Percentiles rank a stretch among this genome's conserved stretches.
Evolutionary conservation across 2,797 vertebrate species (phyloP).

Genomic region (Ispidina picta): DNA sequence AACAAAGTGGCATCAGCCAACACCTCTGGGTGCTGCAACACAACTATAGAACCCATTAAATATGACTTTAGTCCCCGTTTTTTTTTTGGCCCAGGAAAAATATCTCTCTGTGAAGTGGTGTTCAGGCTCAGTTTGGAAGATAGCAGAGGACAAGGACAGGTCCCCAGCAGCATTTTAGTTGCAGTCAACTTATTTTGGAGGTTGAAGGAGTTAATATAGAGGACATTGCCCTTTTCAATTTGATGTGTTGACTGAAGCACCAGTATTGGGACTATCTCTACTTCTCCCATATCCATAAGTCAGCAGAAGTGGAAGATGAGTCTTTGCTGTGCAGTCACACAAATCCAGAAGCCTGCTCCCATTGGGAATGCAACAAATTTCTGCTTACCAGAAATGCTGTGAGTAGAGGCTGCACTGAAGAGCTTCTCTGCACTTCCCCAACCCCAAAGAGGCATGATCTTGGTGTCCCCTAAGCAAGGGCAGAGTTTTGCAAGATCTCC

Average conservation of each 20-base stretch:
- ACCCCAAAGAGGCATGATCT: background rate
- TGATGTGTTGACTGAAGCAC: background rate
- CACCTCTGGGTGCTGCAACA: background rate
- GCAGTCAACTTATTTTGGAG: background rate
- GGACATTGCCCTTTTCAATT: background rate
- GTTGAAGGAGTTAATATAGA: background rate
- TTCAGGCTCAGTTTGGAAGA: background rate
- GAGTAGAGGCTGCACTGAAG: background rate
- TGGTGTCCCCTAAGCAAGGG: background rate
- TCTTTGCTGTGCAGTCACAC: fast-evolving
- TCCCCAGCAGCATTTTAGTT: background rate
- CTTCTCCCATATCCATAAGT: background rate
- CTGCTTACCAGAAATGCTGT: background rate
- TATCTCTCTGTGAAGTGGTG: background rate
- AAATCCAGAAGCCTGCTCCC: background rate
- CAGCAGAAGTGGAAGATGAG: background rate
- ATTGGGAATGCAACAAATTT: background rate
- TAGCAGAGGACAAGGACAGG: background rate
- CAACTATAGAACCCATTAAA: background rate
- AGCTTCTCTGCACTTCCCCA: fast-evolving
- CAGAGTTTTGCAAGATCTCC: background rate
- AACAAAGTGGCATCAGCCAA: background rate
- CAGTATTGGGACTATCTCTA: background rate
- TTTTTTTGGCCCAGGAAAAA: background rate
- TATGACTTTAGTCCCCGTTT: background rate